phyloP scores from a whole-genome alignment of 2,797 vertebrate genomes.

The Channa striata region DNA sequence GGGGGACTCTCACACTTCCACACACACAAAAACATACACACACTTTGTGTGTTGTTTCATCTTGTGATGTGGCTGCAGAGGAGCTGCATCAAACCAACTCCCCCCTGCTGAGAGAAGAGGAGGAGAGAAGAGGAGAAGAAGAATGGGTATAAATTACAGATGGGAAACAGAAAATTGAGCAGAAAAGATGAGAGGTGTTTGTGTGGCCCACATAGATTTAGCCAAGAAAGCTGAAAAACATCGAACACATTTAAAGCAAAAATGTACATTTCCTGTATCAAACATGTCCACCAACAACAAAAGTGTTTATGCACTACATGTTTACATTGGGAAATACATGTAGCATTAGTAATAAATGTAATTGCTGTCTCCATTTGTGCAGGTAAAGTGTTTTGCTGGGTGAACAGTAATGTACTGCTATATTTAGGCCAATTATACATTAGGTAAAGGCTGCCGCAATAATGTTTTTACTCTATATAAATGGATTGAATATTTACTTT shows the following conservation, averaged over 20 bases:
- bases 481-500: too few species aligned
- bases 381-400: too few species aligned
- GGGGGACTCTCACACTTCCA: neutral
- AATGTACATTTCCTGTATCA: too few species aligned
- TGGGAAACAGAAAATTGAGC: constrained; percentile 32
- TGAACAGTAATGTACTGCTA: neutral
- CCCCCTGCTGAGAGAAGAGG: constrained; percentile 47
- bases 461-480: too few species aligned
- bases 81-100: constrained; percentile 54
- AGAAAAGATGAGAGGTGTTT: constrained; percentile 38
- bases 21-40: constrained; percentile 18
- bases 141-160: constrained; percentile 35
- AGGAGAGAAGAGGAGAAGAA: constrained; percentile 6
- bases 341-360: neutral
- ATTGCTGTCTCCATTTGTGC: neutral
- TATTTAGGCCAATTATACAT: too few species aligned
- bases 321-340: neutral
- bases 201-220: constrained; percentile 23
- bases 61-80: constrained; percentile 55
- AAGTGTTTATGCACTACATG: neutral
- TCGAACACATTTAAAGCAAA: neutral
- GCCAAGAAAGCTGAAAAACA: constrained; percentile 6
- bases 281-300: too few species aligned
- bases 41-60: constrained; percentile 41
- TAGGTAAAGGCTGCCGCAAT: too few species aligned